Evolutionary conservation across 2,888 invertebrate genomes (phyloP), one percentile per base, ranked within the genome.

Genomic region (Cataglyphis altisquamis): DNA sequence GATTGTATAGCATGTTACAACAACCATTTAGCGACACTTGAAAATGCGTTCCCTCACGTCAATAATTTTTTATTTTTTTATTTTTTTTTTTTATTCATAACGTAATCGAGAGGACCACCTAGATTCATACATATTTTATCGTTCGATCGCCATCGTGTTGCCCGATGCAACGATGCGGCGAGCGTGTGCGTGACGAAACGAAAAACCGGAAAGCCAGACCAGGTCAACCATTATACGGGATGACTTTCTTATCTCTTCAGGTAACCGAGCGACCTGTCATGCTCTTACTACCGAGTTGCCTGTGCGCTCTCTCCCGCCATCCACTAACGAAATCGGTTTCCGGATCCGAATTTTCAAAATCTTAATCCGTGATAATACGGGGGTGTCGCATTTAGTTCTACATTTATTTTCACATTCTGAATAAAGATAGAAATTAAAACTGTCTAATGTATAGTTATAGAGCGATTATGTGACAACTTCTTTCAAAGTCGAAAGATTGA

Each of bases 191-290:
- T 70, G 57, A 67, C 81, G 62, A 75, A 72, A 78, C 80, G 77
- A 67, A 87, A 86, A 88, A 85, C 81, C 78, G 66, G 67, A 78
- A 70, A 67, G 68, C 75, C 68, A 72, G 78, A 78, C 55, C 70
- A 48, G 82, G 74, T 21, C 86, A 84, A 89, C 88, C 88, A 92
- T 93, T 93, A 93, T 88, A 92, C 92, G 91, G 92, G 92, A 92
- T 91, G 88, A 91, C 90, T 92, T 85, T 90, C 90, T 93, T 93
- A 93, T 93, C 92, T 91, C 89, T 84, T 75, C 89, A 88, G 91
- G 91, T 93, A 93, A 93, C 91, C 91, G 92, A 93, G 90, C 87
- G 90, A 91, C 92, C 92, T 89, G 92, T 89, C 91, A 91, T 92
- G 92, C 92, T 93, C 90, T 90, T 57, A 91, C 92, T 92, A 92